Percentiles rank a stretch among this genome's conserved stretches.
Evolutionary conservation across 2,113 vertebrate genomes (phyloP).

Genomic region (Gymnobelideus leadbeateri): DNA sequence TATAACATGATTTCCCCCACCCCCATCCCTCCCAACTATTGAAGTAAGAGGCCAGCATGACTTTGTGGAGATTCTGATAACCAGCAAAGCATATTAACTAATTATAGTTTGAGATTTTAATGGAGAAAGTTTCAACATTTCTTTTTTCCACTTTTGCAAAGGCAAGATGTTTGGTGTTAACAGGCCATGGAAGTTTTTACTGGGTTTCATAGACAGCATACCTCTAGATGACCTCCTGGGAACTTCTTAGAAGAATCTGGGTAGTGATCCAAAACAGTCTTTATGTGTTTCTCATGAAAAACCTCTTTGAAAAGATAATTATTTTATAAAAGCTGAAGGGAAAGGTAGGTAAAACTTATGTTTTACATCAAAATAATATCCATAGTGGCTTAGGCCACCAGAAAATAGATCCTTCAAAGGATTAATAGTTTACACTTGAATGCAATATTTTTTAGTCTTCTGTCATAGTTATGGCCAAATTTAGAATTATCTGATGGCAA

Average conservation of each 20-base stretch:
- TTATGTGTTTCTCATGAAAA: slow-evolving; percentile 49
- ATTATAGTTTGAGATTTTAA: slow-evolving; percentile 68
- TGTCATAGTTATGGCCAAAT: slow-evolving; percentile 67
- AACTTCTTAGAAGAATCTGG: slow-evolving; percentile 52
- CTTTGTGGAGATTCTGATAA: slow-evolving; percentile 14
- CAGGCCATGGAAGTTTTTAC: slow-evolving; percentile 45
- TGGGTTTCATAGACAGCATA: slow-evolving; percentile 39
- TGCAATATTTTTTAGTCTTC: slow-evolving; percentile 50
- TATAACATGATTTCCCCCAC: slow-evolving; percentile 7
- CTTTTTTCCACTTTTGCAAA: slow-evolving; percentile 58
- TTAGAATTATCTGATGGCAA: slow-evolving; percentile 56
- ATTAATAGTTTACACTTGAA: slow-evolving; percentile 50
- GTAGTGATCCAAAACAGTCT: slow-evolving; percentile 36
- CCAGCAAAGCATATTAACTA: slow-evolving; percentile 57
- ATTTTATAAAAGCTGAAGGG: slow-evolving; percentile 41
- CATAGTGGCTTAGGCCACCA: slow-evolving; percentile 59
- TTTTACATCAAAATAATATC: slow-evolving; percentile 38
- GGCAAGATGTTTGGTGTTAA: slow-evolving; percentile 62
- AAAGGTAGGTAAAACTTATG: slow-evolving; percentile 39
- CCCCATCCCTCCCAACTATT: background rate
- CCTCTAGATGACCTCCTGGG: background rate
- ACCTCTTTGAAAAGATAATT: slow-evolving; percentile 22
- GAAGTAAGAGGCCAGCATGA: slow-evolving; percentile 25
- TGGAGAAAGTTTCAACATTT: slow-evolving; percentile 73
- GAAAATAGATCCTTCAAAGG: slow-evolving; percentile 50